Base-by-base conservation (phyloP, 1,140 invertebrate genomes). In the Druon quercuslanigerum region DNA sequence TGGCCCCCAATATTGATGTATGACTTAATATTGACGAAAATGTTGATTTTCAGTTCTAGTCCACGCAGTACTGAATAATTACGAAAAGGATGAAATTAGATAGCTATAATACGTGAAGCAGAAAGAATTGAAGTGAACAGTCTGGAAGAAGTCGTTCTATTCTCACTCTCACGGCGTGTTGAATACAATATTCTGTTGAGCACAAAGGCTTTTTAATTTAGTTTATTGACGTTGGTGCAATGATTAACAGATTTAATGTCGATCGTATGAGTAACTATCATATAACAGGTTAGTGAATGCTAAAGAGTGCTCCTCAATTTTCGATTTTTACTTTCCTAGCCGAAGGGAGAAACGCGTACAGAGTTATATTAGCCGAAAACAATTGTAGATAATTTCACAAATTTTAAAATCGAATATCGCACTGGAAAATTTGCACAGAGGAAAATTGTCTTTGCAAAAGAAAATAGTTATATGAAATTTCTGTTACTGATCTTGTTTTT, bases 21-120 rank as follows among this genome's bases (percentile, higher is more conserved):
- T 46, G 40, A 46, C 40, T 9, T 46, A 11, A 46, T 56, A 76
- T 52, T 60, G 76, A 76, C 66, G n/a, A 4, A 19, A 57, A 16
- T 75, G 71, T 75, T 80, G 72, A 33, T 77, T 79, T 81, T 52
- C 70, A 87, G 85, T 87, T 87, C 80, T 85, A 87, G 85, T 85
- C 81, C 74, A 78, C 66, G 76, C 72, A 70, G 60, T 46, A 46
- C 40, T 46, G 60, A 66, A 16, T 66, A 66, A 66, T 46, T 46
- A 46, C 40, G 11, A 46, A 11, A 46, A 46, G 40, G 40, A 33
- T 25, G 13, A 40, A 33, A 40, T 40, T 16, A 16, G 40, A 66
- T n/a, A 66, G 19, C 51, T 51, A 50, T 54, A 11, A 75, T 72
- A 25, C 72, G 54, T 50, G 17, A 74, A 51, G 51, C 40, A 70